These are phyloP conservation scores for Sphecodes monilicornis DNA, from an alignment of 2,888 invertebrate species.

Conservation along the genomic window DNA sequence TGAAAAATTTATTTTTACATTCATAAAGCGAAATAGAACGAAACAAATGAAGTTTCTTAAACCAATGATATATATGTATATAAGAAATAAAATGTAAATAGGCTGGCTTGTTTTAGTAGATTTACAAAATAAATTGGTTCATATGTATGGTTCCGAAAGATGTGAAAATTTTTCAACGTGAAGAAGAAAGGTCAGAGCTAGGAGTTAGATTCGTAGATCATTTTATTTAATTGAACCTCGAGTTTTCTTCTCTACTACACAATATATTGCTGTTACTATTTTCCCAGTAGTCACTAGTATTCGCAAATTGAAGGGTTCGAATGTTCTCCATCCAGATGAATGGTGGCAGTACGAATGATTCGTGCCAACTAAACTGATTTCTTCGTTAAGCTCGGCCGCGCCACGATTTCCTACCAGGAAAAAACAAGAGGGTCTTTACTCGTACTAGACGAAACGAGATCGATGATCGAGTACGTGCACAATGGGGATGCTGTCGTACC, in stretches of 20 bases:
- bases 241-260: neutral
- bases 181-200: neutral
- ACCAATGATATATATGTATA: neutral
- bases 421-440: slow-evolving; percentile 26
- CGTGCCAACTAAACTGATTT: slow-evolving; percentile 7
- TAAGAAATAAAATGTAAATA: neutral
- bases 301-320: neutral
- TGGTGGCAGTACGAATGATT: neutral
- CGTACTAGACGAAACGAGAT: slow-evolving; percentile 22
- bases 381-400: slow-evolving; percentile 25
- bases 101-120: neutral
- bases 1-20: neutral
- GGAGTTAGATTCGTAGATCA: neutral
- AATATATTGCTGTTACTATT: neutral
- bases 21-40: neutral
- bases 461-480: slow-evolving; percentile 40
- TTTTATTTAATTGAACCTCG: neutral
- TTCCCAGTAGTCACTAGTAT: neutral
- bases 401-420: slow-evolving; percentile 23
- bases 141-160: neutral
- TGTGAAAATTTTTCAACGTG: neutral
- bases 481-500: slow-evolving; percentile 42
- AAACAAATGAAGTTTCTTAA: neutral
- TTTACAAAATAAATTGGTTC: neutral
- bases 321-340: neutral